A percentile compares a stretch with the other conserved stretches of the same genome.
phyloP scores from a whole-genome alignment of 2,888 invertebrate species.

The Orthosia gothica region DNA sequence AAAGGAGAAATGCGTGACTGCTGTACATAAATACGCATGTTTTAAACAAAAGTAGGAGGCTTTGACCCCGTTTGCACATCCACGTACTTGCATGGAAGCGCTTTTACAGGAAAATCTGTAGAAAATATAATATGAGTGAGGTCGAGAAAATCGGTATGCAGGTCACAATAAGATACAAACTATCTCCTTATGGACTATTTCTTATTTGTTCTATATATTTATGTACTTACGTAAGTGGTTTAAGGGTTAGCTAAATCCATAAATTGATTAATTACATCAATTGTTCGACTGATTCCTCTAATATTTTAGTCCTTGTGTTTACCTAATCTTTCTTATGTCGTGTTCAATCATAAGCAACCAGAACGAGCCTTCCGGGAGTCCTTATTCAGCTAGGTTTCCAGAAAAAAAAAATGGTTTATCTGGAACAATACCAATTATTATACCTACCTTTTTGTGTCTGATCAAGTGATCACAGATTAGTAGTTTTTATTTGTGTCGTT shows the following conservation, averaged over 20 bases:
- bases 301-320: not conserved
- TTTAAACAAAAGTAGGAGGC: slow-evolving; percentile 44
- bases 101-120: slow-evolving; percentile 53
- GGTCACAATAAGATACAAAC: slow-evolving; percentile 3
- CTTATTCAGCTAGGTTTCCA: not conserved
- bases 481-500: not conserved
- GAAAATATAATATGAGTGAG: slow-evolving; percentile 37
- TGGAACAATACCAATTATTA: not conserved
- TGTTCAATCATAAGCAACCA: not conserved
- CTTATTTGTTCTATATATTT: not conserved
- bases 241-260: not conserved
- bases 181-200: not conserved
- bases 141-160: slow-evolving; percentile 20
- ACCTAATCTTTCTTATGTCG: not conserved
- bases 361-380: no score
- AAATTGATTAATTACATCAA: not conserved
- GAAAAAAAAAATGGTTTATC: not conserved
- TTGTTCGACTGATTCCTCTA: not conserved
- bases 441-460: not conserved
- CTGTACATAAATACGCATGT: slow-evolving; percentile 48
- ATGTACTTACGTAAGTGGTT: not conserved
- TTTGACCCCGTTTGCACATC: slow-evolving; percentile 49
- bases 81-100: not conserved
- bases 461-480: accelerated
- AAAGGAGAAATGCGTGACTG: slow-evolving; percentile 46